phyloP scores from a whole-genome alignment of 2,113 vertebrate genomes.

The Pitta sordida region DNA sequence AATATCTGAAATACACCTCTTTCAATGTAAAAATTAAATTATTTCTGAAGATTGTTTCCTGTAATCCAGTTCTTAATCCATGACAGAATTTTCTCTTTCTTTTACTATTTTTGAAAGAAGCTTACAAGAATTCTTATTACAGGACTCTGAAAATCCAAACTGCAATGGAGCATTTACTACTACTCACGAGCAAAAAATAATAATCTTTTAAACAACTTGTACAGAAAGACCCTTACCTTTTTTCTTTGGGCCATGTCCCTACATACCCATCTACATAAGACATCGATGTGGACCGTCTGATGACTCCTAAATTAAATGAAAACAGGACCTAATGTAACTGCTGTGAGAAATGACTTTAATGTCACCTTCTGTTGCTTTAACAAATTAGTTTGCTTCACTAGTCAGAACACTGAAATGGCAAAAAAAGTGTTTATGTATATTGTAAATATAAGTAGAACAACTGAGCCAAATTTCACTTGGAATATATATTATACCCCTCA shows the following conservation, averaged over 20 bases:
- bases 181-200: not conserved
- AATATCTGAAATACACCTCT: not conserved
- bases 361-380: not conserved
- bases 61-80: not conserved
- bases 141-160: not conserved
- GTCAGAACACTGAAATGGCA: not conserved
- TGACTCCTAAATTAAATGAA: slow-evolving; percentile 78
- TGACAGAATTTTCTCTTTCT: not conserved
- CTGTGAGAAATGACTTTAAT: not conserved
- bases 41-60: not conserved
- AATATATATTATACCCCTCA: not conserved
- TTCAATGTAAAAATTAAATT: not conserved
- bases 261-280: slow-evolving; percentile 94
- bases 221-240: slow-evolving; percentile 73
- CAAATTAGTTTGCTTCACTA: not conserved
- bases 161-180: not conserved
- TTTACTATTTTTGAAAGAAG: not conserved
- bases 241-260: slow-evolving; percentile 97
- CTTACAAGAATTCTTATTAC: not conserved
- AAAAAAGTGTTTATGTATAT: not conserved
- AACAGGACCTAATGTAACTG: not conserved
- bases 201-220: not conserved
- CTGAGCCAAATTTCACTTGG: not conserved
- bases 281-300: slow-evolving; percentile 95
- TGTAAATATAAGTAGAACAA: not conserved